Conservation (phyloP, 2,113 vertebrate genomes). For the Brienomyrus longianalis region DNA sequence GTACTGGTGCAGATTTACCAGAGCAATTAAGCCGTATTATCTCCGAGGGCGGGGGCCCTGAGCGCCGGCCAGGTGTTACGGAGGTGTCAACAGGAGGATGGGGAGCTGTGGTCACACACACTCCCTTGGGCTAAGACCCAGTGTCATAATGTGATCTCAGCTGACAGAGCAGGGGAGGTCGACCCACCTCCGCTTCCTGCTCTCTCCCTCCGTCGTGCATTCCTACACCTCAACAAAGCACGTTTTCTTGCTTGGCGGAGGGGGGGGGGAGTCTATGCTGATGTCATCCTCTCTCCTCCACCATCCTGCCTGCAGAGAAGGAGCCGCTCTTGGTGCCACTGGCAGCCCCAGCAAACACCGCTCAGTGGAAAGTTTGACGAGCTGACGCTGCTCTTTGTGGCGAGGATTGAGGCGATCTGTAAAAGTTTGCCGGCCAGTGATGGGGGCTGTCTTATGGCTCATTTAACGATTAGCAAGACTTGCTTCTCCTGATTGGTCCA, state of each 20-base stretch:
- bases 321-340: background rate
- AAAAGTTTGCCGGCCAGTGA: background rate
- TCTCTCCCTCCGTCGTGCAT: background rate
- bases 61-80: background rate
- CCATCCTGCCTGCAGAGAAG: background rate
- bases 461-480: background rate
- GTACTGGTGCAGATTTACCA: background rate
- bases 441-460: background rate
- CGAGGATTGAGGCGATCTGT: background rate
- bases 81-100: background rate
- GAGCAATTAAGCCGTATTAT: background rate
- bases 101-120: background rate
- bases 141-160: background rate
- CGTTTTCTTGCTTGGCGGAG: background rate
- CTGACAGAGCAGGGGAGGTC: background rate
- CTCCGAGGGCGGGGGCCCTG: background rate
- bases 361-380: background rate
- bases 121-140: background rate
- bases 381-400: background rate
- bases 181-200: background rate
- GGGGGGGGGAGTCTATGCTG: background rate
- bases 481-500: background rate
- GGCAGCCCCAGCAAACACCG: background rate
- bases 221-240: background rate
- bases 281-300: background rate